These are phyloP conservation scores for Bradypodion ventrale DNA, from an alignment of 2,797 vertebrate species.

Conservation along the genomic window DNA sequence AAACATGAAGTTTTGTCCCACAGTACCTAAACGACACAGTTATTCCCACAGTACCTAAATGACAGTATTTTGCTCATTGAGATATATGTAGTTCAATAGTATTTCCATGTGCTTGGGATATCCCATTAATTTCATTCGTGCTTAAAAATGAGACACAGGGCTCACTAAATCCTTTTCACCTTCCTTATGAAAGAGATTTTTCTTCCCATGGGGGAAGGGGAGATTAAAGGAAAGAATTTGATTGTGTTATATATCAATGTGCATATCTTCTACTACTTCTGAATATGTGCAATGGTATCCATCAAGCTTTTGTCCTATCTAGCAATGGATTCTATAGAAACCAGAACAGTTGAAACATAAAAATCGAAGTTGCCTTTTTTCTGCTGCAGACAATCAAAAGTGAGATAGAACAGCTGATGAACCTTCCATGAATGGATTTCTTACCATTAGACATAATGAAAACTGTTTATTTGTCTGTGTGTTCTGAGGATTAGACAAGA, in stretches of 20 bases:
- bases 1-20: no score
- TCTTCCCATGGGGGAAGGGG: neutral
- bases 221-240: no score
- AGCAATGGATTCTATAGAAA: neutral
- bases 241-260: neutral
- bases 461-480: neutral
- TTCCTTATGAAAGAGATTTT: neutral
- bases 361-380: neutral
- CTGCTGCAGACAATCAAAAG: neutral
- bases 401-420: neutral
- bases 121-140: neutral
- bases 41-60: neutral
- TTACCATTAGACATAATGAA: neutral
- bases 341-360: neutral
- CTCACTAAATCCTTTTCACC: accelerated
- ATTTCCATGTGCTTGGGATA: neutral
- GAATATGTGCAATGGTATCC: neutral
- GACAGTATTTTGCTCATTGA: neutral
- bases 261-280: no score
- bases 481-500: neutral
- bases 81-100: neutral
- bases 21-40: no score
- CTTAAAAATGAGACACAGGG: neutral
- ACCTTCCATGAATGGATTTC: slow-evolving; percentile 2
- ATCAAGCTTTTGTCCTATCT: neutral